These are phyloP conservation scores for Gastracanthus pulcherrimus DNA, from an alignment of 2,888 invertebrate genomes.

Conservation along the genomic window DNA sequence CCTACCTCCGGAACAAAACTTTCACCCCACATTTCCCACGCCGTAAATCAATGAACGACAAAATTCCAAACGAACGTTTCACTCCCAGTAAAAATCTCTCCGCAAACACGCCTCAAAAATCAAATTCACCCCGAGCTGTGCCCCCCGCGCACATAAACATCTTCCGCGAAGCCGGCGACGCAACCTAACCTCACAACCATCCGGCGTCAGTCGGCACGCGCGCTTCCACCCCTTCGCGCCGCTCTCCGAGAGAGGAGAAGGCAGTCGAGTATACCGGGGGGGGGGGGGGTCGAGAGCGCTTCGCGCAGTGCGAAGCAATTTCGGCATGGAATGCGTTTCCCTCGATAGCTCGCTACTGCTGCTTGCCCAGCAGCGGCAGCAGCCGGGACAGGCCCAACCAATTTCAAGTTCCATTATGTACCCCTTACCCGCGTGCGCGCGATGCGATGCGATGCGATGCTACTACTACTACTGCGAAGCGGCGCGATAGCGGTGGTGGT, in stretches of 20 bases:
- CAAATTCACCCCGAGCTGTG: neutral
- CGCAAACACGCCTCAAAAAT: too few relatives aligned
- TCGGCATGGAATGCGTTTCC: conserved; percentile 76
- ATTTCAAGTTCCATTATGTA: conserved; percentile 77
- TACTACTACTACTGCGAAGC: neutral
- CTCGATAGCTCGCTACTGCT: conserved; percentile 70
- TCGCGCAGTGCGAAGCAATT: conserved; percentile 75
- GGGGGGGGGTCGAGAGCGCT: conserved; percentile 45
- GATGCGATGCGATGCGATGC: conserved; percentile 11
- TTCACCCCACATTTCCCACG: too few relatives aligned
- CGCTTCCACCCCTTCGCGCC: neutral
- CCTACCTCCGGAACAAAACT: too few relatives aligned
- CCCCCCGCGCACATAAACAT: neutral
- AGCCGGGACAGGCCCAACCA: conserved; percentile 76
- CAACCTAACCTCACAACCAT: conserved; percentile 72
- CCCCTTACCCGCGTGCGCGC: conserved; percentile 67
- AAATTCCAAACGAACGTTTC: too few relatives aligned
- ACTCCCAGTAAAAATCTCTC: too few relatives aligned
- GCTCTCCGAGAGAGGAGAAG: neutral
- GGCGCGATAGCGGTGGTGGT: neutral
- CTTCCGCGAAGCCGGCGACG: conserved; percentile 54
- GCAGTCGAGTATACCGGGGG: neutral
- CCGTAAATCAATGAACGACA: too few relatives aligned
- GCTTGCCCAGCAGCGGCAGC: conserved; percentile 69
- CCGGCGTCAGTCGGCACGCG: conserved; percentile 59